Percentiles rank a stretch among this genome's conserved stretches.
Evolutionary conservation across 2,888 invertebrate genomes (phyloP).

Genomic region (Lymantria monacha): DNA sequence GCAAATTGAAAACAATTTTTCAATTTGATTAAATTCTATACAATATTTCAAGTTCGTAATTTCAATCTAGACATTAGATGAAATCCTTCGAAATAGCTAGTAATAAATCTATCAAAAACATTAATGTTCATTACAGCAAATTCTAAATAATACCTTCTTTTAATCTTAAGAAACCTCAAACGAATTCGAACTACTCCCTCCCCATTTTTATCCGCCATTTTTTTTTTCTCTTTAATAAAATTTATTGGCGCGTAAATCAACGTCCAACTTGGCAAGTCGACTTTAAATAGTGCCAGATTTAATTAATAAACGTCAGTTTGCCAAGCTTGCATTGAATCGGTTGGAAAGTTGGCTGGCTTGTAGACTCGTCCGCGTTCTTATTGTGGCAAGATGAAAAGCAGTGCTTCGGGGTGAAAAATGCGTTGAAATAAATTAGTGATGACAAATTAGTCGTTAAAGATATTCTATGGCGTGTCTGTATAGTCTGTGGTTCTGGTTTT

Average conservation of each 20-base stretch:
- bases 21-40: neutral
- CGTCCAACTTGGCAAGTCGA: slow-evolving; percentile 26
- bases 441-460: neutral
- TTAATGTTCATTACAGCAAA: neutral
- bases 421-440: slow-evolving; percentile 6
- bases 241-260: slow-evolving; percentile 34
- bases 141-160: neutral
- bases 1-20: neutral
- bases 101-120: neutral
- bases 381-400: slow-evolving; percentile 16
- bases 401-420: slow-evolving; percentile 21
- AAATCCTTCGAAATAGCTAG: neutral
- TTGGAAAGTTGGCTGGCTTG: slow-evolving; percentile 13
- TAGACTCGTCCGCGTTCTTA: slow-evolving; percentile 11
- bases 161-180: neutral
- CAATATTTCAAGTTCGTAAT: neutral
- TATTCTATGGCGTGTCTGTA: neutral
- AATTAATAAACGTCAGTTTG: slow-evolving; percentile 38
- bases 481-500: neutral
- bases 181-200: slow-evolving; percentile 6
- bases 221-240: slow-evolving; percentile 29
- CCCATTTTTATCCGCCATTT: slow-evolving; percentile 11
- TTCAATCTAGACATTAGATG: neutral
- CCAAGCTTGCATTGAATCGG: slow-evolving; percentile 9
- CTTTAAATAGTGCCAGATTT: slow-evolving; percentile 34